phyloP scores from a whole-genome alignment of 2,797 vertebrate genomes.

The Hirundo rustica region DNA sequence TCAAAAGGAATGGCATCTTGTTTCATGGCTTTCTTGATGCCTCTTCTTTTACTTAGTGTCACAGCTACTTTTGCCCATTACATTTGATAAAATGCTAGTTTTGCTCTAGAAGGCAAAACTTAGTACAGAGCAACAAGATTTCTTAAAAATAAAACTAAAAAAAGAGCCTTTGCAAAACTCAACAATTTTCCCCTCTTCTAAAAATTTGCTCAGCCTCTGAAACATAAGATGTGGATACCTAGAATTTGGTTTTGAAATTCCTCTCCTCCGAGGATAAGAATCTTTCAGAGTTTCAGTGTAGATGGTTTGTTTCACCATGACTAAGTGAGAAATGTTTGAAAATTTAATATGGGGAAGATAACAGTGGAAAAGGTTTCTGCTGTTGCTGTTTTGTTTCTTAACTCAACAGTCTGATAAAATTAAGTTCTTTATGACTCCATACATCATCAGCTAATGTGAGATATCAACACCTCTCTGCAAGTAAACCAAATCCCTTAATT shows the following conservation, averaged over 20 bases:
- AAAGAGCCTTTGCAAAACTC: neutral
- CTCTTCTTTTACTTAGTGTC: neutral
- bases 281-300: neutral
- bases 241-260: neutral
- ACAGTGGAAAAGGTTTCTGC: neutral
- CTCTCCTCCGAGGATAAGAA: neutral
- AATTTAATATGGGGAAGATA: neutral
- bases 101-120: neutral
- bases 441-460: neutral
- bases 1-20: neutral
- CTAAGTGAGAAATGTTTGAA: neutral
- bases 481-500: neutral
- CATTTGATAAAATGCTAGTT: neutral
- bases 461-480: neutral
- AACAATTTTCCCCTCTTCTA: accelerated
- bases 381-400: neutral
- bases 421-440: neutral
- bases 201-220: neutral
- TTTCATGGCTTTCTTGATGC: neutral
- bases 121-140: neutral
- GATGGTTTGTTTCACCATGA: neutral
- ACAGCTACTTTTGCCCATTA: neutral
- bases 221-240: neutral
- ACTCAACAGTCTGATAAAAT: neutral
- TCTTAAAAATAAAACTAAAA: neutral